These are phyloP conservation scores for Morone chrysops DNA, from an alignment of 2,113 vertebrate genomes.

Conservation along the genomic window DNA sequence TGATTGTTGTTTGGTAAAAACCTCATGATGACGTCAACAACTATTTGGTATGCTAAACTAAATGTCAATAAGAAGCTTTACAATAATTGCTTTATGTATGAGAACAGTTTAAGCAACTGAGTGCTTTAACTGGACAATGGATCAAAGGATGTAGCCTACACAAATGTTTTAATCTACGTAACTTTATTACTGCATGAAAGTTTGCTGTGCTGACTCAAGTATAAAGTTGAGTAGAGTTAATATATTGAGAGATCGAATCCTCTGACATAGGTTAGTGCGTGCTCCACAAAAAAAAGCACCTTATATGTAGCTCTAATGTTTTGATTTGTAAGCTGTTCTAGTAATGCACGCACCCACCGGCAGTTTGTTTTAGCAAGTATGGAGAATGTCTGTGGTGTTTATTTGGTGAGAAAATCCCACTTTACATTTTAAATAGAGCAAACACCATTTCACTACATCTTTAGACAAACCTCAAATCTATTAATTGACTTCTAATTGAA, in stretches of 20 bases:
- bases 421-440: not conserved
- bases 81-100: not conserved
- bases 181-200: not conserved
- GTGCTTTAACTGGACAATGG: not conserved
- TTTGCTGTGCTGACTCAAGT: not conserved
- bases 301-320: not conserved
- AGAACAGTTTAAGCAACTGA: not conserved
- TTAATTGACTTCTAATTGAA: not conserved
- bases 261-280: not conserved
- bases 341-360: too few relatives aligned
- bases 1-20: not conserved
- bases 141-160: not conserved
- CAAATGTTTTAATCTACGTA: not conserved
- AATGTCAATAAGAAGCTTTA: not conserved
- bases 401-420: not conserved
- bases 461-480: not conserved
- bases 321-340: not conserved
- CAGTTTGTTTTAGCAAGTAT: too few relatives aligned
- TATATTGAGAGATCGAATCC: not conserved
- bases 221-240: too few relatives aligned
- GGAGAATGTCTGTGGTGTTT: too few relatives aligned
- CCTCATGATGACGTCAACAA: not conserved
- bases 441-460: not conserved
- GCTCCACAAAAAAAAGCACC: not conserved
- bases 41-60: constrained; percentile 6